phyloP scores from a whole-genome alignment of 2,797 vertebrate species.

The Bryconaethiops microstoma region DNA sequence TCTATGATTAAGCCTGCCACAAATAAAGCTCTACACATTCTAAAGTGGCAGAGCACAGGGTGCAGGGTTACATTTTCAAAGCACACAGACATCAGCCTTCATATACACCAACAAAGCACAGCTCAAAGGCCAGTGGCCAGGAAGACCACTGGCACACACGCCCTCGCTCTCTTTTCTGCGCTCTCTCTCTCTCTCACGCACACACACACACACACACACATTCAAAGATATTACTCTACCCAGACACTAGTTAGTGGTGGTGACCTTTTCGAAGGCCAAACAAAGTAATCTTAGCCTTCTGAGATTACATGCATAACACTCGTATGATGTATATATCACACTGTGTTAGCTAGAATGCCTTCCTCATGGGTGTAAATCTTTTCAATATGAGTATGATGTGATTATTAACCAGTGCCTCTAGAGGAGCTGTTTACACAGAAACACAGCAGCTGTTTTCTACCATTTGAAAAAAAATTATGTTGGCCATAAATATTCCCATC shows the following conservation, averaged over 20 bases:
- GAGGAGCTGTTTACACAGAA: no score
- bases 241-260: conserved; percentile 1
- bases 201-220: conserved; percentile 23
- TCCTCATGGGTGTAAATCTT: background rate
- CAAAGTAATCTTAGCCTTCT: conserved; percentile 17
- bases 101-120: background rate
- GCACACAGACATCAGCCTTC: background rate
- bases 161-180: background rate
- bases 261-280: conserved; percentile 19
- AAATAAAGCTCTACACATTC: background rate
- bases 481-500: no score
- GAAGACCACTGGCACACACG: conserved; percentile 8
- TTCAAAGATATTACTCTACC: background rate
- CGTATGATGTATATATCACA: background rate
- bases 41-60: background rate
- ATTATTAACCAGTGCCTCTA: no score
- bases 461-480: no score
- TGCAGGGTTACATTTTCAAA: background rate
- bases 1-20: conserved; percentile 1
- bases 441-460: no score
- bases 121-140: background rate
- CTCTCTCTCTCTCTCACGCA: background rate
- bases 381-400: no score
- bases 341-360: background rate
- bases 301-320: background rate